These are phyloP conservation scores for Aplocera efformata DNA, from an alignment of 2,888 invertebrate genomes.

Conservation along the genomic window DNA sequence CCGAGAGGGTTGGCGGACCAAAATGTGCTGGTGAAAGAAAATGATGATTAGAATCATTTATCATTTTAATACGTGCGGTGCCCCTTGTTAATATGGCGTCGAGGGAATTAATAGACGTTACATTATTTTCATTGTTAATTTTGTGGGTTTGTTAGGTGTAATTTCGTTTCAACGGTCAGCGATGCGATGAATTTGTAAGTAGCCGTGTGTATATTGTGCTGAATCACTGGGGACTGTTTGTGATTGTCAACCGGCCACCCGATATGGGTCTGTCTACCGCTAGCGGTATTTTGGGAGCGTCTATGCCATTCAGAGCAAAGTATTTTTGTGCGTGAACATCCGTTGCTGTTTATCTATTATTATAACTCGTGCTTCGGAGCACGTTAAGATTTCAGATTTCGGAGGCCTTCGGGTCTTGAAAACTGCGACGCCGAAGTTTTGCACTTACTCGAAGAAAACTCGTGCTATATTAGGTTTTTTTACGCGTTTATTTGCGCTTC, in stretches of 20 bases:
- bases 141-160: constrained; percentile 58
- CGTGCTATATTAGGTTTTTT: no score
- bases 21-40: constrained; percentile 41
- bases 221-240: constrained; percentile 20
- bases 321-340: no score
- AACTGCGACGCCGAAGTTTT: no score
- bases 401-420: no score
- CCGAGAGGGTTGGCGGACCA: constrained; percentile 11
- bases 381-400: no score
- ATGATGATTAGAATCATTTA: constrained; percentile 74
- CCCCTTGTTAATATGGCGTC: constrained; percentile 71
- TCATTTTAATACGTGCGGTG: constrained; percentile 74
- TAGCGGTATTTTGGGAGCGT: constrained; percentile 1
- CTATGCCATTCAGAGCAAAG: no score
- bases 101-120: constrained; percentile 71
- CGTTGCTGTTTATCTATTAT: no score
- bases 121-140: constrained; percentile 74
- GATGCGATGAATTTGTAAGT: constrained; percentile 40
- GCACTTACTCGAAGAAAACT: no score
- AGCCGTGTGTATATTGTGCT: constrained; percentile 22
- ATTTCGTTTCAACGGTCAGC: constrained; percentile 46
- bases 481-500: no score
- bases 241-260: constrained; percentile 12
- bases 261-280: not conserved
- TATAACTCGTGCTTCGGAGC: no score